Conservation (phyloP, 2,113 vertebrate species). For the Platichthys stellatus region DNA sequence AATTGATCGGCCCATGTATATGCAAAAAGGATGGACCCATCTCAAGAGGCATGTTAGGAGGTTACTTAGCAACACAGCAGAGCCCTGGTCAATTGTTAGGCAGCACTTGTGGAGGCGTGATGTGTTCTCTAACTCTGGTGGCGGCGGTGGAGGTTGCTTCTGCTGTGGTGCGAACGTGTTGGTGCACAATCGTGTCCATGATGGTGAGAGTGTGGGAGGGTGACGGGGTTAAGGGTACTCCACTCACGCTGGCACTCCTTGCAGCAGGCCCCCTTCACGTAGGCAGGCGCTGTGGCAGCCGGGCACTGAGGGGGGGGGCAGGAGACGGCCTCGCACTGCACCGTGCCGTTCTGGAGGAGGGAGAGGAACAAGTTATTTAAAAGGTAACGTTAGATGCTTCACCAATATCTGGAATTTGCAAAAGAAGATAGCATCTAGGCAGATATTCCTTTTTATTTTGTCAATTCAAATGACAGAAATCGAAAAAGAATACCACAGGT, state of each 20-base stretch:
- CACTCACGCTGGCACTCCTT: conserved; percentile 96
- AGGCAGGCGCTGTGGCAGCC: conserved; percentile 84
- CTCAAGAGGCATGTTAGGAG: conserved; percentile 76
- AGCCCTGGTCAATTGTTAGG: conserved; percentile 79
- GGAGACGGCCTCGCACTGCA: conserved; percentile 89
- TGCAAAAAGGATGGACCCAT: conserved; percentile 70
- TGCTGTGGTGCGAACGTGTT: conserved; percentile 37
- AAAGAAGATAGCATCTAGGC: not conserved
- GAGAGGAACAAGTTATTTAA: conserved; percentile 32
- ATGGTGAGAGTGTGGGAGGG: conserved; percentile 55
- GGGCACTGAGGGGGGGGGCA: conserved; percentile 89
- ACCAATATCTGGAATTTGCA: not conserved
- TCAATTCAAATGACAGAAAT: not conserved
- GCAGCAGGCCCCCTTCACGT: conserved; percentile 93
- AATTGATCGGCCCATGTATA: conserved; percentile 79
- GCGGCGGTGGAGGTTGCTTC: conserved; percentile 27
- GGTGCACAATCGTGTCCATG: conserved; percentile 47
- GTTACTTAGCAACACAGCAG: conserved; percentile 82
- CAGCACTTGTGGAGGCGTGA: conserved; percentile 73
- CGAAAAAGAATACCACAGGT: too few relatives aligned
- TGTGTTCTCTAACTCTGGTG: conserved; percentile 51
- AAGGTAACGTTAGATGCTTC: not conserved
- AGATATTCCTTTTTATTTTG: not conserved
- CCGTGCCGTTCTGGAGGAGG: conserved; percentile 89
- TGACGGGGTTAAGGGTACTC: conserved; percentile 57